Evolutionary conservation across 2,797 vertebrate genomes (phyloP), one percentile per base, ranked within the genome.

Genomic region (Pangasius larnaudii): DNA sequence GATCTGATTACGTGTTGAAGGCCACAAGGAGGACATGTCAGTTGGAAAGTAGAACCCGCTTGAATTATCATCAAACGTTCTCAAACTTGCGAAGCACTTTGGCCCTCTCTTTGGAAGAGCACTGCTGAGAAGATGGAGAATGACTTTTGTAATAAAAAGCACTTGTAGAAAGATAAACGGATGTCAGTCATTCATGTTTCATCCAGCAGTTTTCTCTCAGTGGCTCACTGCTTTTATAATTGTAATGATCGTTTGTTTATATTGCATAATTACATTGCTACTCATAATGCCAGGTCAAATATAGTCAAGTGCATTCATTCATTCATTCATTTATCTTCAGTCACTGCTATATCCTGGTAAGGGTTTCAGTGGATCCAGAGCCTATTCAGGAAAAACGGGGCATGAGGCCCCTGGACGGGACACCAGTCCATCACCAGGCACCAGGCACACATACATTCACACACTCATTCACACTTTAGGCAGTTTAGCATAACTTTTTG

Each of bases 131-230:
- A 53, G 65, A 36, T 84, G 49, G 82, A 36, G 63, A 71, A 84
- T 69, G 82, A 69, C 24, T 69, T 84, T 27, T 53, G 19, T 71
- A 84, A 84, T 84, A 84, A 84, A 84, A 85, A 87, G 84, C 36
- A 61, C 83, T 63, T 61, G 74, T 87, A 53, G 67, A 86, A 78
- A 51, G 63, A 88, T 88, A 88, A 91, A 89, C 30, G 72, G 46
- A 85, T 91, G 88, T 90, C 89, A 88, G 88, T 91, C 89, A 89
- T 78, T 90, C 88, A 87, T 46, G 82, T 18, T 46, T 78, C 30
- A 14, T 56, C 30, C 65, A 84, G 82, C 61, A 51, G 19, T 67
- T 51, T 84, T 24, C n/a, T 53, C 42, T 53, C 42, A 84, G 42
- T 84, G n/a, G n/a, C 82, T 71, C 49, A 36, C 16, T 71, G 49